These are phyloP conservation scores for Pristionchus mayeri DNA, from an alignment of 2,888 invertebrate genomes.

Conservation along the genomic window DNA sequence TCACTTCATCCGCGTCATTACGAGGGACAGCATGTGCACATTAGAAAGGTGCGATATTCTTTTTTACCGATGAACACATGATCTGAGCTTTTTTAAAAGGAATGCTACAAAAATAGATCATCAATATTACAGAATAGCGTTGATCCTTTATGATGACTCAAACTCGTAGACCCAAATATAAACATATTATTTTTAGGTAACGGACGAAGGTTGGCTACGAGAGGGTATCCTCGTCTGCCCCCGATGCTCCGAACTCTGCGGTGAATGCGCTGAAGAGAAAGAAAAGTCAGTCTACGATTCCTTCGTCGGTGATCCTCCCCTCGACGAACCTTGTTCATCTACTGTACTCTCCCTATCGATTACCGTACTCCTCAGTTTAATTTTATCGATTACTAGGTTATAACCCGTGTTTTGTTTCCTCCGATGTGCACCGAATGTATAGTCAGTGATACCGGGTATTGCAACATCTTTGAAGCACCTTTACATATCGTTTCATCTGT, in stretches of 20 bases:
- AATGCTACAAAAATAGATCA: too few relatives aligned
- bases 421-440: too few relatives aligned
- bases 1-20: slow-evolving; percentile 87
- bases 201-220: slow-evolving; percentile 88
- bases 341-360: not conserved
- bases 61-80: too few relatives aligned
- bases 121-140: too few relatives aligned
- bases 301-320: slow-evolving; percentile 3
- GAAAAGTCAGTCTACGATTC: not conserved
- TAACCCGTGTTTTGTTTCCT: not conserved
- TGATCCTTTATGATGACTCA: too few relatives aligned
- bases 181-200: slow-evolving; percentile 67
- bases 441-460: not conserved
- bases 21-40: slow-evolving; percentile 84
- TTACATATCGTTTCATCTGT: not conserved
- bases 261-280: slow-evolving; percentile 45
- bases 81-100: too few relatives aligned
- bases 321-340: slow-evolving; percentile 36
- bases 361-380: not conserved
- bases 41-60: slow-evolving; percentile 73
- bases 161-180: too few relatives aligned
- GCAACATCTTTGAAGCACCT: too few relatives aligned
- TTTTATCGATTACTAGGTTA: slow-evolving; percentile 6
- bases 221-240: slow-evolving; percentile 93
- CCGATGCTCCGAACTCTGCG: slow-evolving; percentile 88